Base-by-base conservation (phyloP, 23 tunicate species). In the Pegea sp. region DNA sequence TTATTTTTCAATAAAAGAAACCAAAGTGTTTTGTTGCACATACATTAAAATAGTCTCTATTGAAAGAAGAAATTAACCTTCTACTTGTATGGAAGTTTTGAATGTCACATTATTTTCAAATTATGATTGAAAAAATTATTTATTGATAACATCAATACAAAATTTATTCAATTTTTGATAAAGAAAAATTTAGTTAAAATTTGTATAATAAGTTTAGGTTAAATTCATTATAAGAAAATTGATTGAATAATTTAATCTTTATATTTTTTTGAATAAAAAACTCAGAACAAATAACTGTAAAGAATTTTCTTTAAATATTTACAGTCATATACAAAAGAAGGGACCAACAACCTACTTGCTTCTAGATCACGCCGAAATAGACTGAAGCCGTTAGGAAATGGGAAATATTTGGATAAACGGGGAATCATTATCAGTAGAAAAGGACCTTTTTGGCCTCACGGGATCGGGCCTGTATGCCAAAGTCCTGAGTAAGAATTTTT, bases 381-480 rank as follows among this genome's bases (percentile, higher is more conserved):
- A 48, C 62, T 81, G 53, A 81, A 56, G n/a, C 70, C 66, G 26
- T 4, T 81, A 21, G 81, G 81, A 22, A 65, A 81, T 23, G 93
- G 93, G 48, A 66, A 57, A 24, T 81, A 74, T 56, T 43, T 72
- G 11, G 81, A 81, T 52, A 81, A 81, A 56, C 80, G 75, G 24
- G 93, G 93, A 34, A 53, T 81, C 11, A 53, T 67, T 34, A 34
- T 81, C 48, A 81, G 93, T 51, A 61, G 71, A 49, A 57, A 66
- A 31, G 93, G 93, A 44, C 93, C 93, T 33, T 81, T 81, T 34
- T 81, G 93, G 93, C 93, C 93, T 16, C 75, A 64, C 18, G 93
- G 93, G 30, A 72, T 62, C 49, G 93, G 93, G 8, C 93, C 93
- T 5, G 93, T 81, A 5, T 81, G 93, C 44, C 69, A 61, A 48